Evolutionary conservation across 1,140 invertebrate species (phyloP).

Genomic region (Drosophila micromelanica): DNA sequence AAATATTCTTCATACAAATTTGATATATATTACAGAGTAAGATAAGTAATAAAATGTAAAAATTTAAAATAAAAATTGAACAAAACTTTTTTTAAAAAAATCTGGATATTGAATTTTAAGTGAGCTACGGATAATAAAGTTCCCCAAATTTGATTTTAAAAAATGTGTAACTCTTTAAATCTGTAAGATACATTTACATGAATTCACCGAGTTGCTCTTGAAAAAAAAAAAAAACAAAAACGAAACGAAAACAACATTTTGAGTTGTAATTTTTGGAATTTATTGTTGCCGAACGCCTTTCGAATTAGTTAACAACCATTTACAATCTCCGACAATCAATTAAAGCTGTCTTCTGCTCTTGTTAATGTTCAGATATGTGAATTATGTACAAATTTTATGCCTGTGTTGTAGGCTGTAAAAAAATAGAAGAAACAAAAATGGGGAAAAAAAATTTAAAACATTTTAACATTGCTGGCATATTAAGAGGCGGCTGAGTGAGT

Average conservation of each 20-base stretch:
- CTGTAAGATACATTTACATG: not conserved
- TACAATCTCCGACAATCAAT: constrained; percentile 41
- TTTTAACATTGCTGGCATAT: constrained; percentile 56
- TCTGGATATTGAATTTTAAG: too few relatives aligned
- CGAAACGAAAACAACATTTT: constrained; percentile 32
- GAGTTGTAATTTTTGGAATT: constrained; percentile 2
- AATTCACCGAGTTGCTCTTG: constrained; percentile 22
- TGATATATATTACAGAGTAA: too few relatives aligned
- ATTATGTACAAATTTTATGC: constrained; percentile 4
- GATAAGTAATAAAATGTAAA: too few relatives aligned
- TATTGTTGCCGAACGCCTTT: constrained; percentile 10
- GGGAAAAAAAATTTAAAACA: constrained; percentile 19
- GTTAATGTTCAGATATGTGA: constrained; percentile 9
- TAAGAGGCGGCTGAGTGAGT: constrained; percentile 14
- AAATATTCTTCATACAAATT: too few relatives aligned
- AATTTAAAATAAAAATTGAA: too few relatives aligned
- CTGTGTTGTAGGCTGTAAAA: not conserved
- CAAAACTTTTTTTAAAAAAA: too few relatives aligned
- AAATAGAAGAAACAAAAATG: constrained; percentile 9
- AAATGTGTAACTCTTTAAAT: too few relatives aligned
- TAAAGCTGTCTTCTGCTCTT: constrained; percentile 37
- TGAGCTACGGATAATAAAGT: too few relatives aligned
- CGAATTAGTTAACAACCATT: constrained; percentile 44
- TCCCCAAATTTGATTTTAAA: too few relatives aligned
- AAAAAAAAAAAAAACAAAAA: too few relatives aligned